Base-by-base conservation (phyloP, 64 coral and sea anemone genomes). In the Catalaphyllia jardinei region DNA sequence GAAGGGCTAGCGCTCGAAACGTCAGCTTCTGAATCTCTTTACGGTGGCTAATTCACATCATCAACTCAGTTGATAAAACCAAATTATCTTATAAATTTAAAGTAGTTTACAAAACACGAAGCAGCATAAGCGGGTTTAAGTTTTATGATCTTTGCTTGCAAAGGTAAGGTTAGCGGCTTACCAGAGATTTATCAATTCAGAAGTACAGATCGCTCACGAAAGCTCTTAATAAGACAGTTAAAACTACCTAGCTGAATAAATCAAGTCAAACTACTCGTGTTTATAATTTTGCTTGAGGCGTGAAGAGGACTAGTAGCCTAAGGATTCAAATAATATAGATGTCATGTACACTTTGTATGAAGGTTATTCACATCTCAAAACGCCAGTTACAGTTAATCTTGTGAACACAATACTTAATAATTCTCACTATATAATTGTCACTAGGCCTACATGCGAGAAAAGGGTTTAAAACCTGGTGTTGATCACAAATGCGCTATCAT, bases 251-350 rank as follows among this genome's bases (percentile, higher is more conserved):
- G 35, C 19, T 77, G 12, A 54, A 18, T 8, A 78, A 52, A 78
- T 50, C 11, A 78, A 28, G 7, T 18, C 10, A 79, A 69, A 69
- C 22, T 27, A 22, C 25, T 69, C 22, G 22, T 79, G 22, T 59
- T 55, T 15, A 46, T n/a, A 79, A 79, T 54, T 79, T 69, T 57
- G 4, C 76, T 77, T n/a, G 76, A 79, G 50, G 51, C 76, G 76
- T 54, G 49, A 55, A 55, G 46, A 29, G 25, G 8, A 20, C 27
- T 78, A 55, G 20, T 78, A n/a, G n/a, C 49, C 50, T 79, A 5
- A 16, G n/a, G 22, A 79, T 79, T 79, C 59, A 28, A 79, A 57
- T 52, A 79, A 79, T 79, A 28, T 50, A 55, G 24, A 79, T 54
- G 46, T 79, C 76, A 55, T 12, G 25, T 11, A 57, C 76, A 79